Evolutionary conservation across 2,113 vertebrate species (phyloP).

Genomic region (Hemicordylus capensis): DNA sequence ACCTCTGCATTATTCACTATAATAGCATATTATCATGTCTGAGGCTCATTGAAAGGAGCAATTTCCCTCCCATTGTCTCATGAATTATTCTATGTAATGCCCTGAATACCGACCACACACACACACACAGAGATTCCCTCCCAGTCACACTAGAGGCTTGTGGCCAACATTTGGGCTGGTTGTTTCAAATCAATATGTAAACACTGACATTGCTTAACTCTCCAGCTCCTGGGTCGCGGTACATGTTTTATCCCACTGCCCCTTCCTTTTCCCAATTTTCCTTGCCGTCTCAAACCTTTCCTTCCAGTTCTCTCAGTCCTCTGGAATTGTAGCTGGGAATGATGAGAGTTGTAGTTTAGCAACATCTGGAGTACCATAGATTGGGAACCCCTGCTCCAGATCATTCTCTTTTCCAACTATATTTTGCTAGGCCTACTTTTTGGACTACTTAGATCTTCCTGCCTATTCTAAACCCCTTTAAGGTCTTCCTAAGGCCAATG

Average conservation of each 20-base stretch:
- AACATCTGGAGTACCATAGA: no score
- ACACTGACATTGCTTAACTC: not conserved
- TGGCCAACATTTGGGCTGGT: not conserved
- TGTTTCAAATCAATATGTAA: not conserved
- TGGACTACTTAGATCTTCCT: not conserved
- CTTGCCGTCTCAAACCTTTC: not conserved
- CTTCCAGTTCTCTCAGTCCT: not conserved
- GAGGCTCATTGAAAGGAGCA: constrained; percentile 7
- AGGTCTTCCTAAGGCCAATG: not conserved
- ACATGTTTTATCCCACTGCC: not conserved
- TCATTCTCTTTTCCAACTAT: no score
- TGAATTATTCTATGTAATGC: not conserved
- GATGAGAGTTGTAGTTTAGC: no score
- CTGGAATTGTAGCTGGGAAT: no score
- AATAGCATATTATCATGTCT: constrained; percentile 20
- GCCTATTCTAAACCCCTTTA: not conserved
- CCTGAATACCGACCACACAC: not conserved
- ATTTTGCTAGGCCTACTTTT: not conserved
- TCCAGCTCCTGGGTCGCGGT: not conserved
- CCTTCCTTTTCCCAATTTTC: not conserved
- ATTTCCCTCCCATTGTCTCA: constrained; percentile 28
- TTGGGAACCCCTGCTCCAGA: not conserved
- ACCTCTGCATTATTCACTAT: constrained; percentile 36
- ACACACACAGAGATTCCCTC: not conserved
- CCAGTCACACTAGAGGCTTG: not conserved